phyloP scores from a whole-genome alignment of 92 coral and sea anemone species.

The Heliopora coerulea region DNA sequence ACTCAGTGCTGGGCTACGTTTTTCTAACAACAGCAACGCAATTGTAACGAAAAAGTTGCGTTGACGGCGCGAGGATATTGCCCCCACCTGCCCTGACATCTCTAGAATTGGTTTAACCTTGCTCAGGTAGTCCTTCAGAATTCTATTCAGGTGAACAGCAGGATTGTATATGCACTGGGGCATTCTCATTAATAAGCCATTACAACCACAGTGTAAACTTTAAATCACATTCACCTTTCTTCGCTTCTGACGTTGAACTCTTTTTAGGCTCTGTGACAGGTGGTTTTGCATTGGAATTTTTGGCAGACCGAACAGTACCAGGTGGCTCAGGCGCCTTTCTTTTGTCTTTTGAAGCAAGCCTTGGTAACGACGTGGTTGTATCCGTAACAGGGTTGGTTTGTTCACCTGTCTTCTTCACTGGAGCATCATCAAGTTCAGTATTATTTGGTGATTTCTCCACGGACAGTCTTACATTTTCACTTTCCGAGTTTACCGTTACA shows the following conservation, averaged over 20 bases:
- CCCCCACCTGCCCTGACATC: too few relatives aligned
- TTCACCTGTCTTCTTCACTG: neutral
- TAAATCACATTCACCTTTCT: neutral
- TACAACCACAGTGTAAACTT: too few relatives aligned
- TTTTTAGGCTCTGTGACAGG: neutral
- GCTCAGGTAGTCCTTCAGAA: too few relatives aligned
- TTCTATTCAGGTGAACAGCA: too few relatives aligned
- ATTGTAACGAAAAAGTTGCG: too few relatives aligned
- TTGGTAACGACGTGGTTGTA: slow-evolving; percentile 18
- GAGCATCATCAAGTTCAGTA: slow-evolving; percentile 5
- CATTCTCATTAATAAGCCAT: too few relatives aligned
- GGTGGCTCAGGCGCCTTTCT: slow-evolving; percentile 35
- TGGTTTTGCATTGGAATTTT: neutral
- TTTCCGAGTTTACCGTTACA: neutral
- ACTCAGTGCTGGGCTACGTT: too few relatives aligned
- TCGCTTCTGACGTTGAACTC: neutral
- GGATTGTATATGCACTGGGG: too few relatives aligned
- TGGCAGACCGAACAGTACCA: neutral
- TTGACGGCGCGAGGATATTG: too few relatives aligned
- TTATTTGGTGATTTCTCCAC: neutral
- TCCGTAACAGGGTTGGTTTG: neutral
- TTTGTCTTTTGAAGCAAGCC: slow-evolving; percentile 25
- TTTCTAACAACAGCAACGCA: too few relatives aligned
- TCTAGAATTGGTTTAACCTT: too few relatives aligned
- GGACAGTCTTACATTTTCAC: neutral